Conservation (phyloP, 2,797 vertebrate genomes). For the Spheniscus humboldti region DNA sequence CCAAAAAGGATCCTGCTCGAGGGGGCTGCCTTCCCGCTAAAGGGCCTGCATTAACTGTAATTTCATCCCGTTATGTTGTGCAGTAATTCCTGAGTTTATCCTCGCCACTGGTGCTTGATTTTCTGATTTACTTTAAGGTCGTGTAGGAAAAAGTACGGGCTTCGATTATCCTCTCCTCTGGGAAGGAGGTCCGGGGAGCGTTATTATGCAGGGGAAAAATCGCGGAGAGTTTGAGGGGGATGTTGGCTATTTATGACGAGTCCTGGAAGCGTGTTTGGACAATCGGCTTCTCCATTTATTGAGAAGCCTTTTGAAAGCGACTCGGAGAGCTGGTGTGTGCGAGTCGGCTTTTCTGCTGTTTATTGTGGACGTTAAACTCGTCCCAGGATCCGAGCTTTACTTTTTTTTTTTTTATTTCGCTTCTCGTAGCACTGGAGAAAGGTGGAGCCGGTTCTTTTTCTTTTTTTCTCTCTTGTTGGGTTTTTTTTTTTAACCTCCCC, state of each 20-base stretch:
- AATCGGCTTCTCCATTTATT: background rate
- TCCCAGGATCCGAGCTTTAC: background rate
- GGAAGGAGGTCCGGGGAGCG: background rate
- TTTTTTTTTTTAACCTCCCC: background rate
- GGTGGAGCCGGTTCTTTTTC: background rate
- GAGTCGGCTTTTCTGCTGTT: background rate
- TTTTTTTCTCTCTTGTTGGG: accelerated
- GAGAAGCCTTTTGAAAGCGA: background rate
- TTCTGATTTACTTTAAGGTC: constrained; percentile 17
- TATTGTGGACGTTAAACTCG: background rate
- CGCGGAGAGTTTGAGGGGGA: background rate
- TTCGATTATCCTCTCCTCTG: background rate
- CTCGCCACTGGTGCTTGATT: background rate
- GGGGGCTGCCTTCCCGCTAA: background rate
- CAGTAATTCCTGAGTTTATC: background rate
- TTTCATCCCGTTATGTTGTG: background rate
- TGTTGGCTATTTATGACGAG: constrained; percentile 20
- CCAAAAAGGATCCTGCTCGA: background rate
- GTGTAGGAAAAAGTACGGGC: background rate
- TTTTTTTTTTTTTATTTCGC: background rate
- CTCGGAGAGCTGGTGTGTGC: background rate
- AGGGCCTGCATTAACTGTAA: background rate
- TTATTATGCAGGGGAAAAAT: background rate
- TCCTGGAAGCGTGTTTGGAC: constrained; percentile 12
- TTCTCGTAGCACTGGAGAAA: background rate